Percentiles rank a stretch among this genome's conserved stretches.
Conservation (phyloP, 2,888 invertebrate species). For the Clivina fossor region DNA sequence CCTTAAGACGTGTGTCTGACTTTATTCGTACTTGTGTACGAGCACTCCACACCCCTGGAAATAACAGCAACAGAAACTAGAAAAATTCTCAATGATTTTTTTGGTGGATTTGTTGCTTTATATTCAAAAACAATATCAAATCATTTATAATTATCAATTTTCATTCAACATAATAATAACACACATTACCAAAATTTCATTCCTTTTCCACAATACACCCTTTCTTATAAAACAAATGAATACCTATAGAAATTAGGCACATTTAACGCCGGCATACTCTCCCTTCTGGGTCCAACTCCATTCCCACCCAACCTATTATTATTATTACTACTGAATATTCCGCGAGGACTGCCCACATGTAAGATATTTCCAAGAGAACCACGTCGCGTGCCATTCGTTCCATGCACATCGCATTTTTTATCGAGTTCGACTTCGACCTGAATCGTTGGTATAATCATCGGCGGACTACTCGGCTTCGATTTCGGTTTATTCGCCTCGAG, state of each 20-base stretch:
- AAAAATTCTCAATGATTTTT: neutral
- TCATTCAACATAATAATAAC: neutral
- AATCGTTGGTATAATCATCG: constrained; percentile 43
- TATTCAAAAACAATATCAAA: neutral
- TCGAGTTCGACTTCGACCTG: constrained; percentile 58
- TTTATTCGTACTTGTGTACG: too few relatives aligned
- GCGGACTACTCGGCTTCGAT: constrained; percentile 40
- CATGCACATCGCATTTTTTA: constrained; percentile 73
- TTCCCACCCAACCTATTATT: constrained; percentile 29
- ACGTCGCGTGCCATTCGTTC: constrained; percentile 56
- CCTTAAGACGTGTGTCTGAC: too few relatives aligned
- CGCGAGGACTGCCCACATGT: constrained; percentile 50
- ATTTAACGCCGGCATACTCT: constrained; percentile 54
- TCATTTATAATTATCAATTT: neutral
- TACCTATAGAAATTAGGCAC: constrained; percentile 47
- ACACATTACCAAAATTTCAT: too few relatives aligned
- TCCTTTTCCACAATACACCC: neutral
- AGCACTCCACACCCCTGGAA: too few relatives aligned
- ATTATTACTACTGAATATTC: constrained; percentile 27
- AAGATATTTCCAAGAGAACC: constrained; percentile 61
- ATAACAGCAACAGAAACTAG: too few relatives aligned
- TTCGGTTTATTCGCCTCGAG: constrained; percentile 53
- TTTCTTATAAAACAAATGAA: neutral
- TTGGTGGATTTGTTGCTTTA: neutral
- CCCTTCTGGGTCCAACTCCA: constrained; percentile 54